Percentiles rank a stretch among this genome's conserved stretches.
Evolutionary conservation across 1,140 invertebrate genomes (phyloP).

Genomic region (Magallana angulata): DNA sequence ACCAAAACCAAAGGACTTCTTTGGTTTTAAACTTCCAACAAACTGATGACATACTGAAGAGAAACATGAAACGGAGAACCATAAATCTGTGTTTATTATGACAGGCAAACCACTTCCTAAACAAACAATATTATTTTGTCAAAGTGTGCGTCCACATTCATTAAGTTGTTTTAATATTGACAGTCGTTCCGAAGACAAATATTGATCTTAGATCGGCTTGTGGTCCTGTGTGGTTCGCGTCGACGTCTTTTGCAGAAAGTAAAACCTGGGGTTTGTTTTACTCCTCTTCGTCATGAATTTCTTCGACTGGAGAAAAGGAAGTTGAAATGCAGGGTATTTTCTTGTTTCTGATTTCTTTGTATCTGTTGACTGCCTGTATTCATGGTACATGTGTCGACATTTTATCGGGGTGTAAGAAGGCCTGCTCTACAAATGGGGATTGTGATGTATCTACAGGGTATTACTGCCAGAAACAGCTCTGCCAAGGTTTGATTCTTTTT

Average conservation of each 20-base stretch:
- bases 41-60: background rate
- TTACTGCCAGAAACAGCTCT: background rate
- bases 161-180: conserved; percentile 33
- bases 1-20: no score
- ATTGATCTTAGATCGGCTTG: conserved; percentile 7
- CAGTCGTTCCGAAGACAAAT: conserved; percentile 13
- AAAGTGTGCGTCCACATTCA: conserved; percentile 23
- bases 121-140: conserved; percentile 18
- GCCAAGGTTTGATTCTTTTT: background rate
- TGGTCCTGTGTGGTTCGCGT: background rate
- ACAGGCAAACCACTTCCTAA: conserved; percentile 2
- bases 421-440: background rate
- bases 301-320: background rate
- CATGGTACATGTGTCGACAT: background rate
- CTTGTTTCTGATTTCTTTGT: background rate
- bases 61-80: background rate
- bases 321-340: background rate
- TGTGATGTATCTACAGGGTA: background rate
- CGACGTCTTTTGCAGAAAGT: background rate
- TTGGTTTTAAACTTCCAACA: no score
- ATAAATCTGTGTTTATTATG: background rate
- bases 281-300: background rate
- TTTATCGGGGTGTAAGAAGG: background rate
- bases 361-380: background rate
- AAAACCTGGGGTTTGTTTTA: background rate